Evolutionary conservation across 2,797 vertebrate genomes (phyloP).

Genomic region (Sebastes diploproa): DNA sequence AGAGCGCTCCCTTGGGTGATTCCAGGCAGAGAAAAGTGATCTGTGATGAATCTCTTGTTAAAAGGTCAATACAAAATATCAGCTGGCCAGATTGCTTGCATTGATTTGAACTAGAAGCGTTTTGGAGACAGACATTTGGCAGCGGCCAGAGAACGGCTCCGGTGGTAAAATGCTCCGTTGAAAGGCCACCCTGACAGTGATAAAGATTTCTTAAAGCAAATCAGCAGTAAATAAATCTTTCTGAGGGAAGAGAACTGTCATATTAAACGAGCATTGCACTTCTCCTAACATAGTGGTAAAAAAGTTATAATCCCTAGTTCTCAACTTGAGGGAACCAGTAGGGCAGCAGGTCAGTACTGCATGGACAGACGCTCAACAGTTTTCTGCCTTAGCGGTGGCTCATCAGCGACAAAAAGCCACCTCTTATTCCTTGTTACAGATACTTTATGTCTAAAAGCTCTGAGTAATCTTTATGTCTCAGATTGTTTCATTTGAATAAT

Average conservation of each 20-base stretch:
- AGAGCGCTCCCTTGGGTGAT: constrained; percentile 43
- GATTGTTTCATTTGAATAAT: background rate
- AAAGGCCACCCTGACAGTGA: constrained; percentile 64
- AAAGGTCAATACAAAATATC: constrained; percentile 76
- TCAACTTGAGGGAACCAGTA: background rate
- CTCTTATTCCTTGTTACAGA: background rate
- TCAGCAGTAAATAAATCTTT: constrained; percentile 25
- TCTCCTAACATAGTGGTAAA: background rate
- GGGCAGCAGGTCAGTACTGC: background rate
- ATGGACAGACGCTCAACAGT: background rate
- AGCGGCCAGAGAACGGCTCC: background rate
- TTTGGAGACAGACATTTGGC: constrained; percentile 46
- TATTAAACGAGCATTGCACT: background rate
- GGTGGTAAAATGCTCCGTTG: constrained; percentile 39
- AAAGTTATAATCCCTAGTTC: background rate
- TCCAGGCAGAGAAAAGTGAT: constrained; percentile 57
- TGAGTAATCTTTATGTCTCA: background rate
- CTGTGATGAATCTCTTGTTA: constrained; percentile 70
- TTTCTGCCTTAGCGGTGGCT: background rate
- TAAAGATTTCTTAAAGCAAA: constrained; percentile 46
- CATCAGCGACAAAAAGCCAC: background rate
- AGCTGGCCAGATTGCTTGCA: constrained; percentile 67
- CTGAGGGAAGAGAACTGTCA: background rate
- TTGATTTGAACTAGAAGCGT: constrained; percentile 52
- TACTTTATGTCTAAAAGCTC: background rate